These are phyloP conservation scores for Protaetia brevitarsis DNA, from an alignment of 1,140 invertebrate species.

Conservation along the genomic window DNA sequence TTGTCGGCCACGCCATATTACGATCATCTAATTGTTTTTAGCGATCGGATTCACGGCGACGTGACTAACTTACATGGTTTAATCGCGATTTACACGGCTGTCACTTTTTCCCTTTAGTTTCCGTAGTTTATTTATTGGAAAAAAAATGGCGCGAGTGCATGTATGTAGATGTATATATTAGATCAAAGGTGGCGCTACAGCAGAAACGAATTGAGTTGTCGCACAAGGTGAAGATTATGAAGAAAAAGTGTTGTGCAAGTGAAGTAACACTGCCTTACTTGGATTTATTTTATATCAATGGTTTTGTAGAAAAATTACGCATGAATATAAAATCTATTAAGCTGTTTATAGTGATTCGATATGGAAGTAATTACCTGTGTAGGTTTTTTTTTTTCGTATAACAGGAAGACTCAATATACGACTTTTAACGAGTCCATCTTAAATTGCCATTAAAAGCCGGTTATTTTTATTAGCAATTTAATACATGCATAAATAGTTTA, in stretches of 20 bases:
- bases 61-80: constrained; percentile 11
- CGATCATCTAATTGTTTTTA: constrained; percentile 40
- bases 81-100: constrained; percentile 23
- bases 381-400: not conserved
- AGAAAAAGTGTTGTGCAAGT: too few species aligned
- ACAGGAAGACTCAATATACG: not conserved
- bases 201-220: too few species aligned
- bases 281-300: too few species aligned
- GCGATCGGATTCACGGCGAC: constrained; percentile 14
- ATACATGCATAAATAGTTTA: constrained; percentile 14
- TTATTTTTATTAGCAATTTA: constrained; percentile 11
- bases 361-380: not conserved
- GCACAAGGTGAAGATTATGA: too few species aligned
- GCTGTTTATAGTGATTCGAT: not conserved
- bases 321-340: too few species aligned
- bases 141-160: too few species aligned
- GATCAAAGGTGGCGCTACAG: too few species aligned
- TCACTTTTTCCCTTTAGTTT: constrained; percentile 23
- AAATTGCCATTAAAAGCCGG: not conserved
- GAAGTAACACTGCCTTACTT: too few species aligned
- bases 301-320: too few species aligned
- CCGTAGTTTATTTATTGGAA: too few species aligned
- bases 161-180: too few species aligned
- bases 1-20: constrained; percentile 36
- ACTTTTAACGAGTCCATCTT: not conserved